phyloP scores from a whole-genome alignment of 2,113 vertebrate species.

The Oxyruncus cristatus region DNA sequence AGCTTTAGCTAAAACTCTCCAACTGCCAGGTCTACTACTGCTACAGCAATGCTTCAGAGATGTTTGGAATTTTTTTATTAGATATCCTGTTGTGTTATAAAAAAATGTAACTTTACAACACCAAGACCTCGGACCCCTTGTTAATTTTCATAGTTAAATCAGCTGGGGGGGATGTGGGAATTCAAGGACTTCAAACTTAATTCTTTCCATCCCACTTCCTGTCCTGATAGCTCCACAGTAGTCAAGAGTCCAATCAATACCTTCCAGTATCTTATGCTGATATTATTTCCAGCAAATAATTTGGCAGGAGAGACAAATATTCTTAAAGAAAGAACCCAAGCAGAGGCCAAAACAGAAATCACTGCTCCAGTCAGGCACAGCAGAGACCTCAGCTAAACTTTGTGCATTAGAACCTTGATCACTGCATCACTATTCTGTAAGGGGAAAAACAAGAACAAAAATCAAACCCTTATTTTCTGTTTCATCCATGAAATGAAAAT shows the following conservation, averaged over 20 bases:
- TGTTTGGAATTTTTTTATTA: neutral
- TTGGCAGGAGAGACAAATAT: conserved; percentile 9
- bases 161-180: neutral
- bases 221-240: neutral
- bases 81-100: neutral
- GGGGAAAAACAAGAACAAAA: neutral
- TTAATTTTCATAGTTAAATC: neutral
- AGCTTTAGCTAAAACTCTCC: neutral
- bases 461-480: neutral
- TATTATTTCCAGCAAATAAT: conserved; percentile 34
- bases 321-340: neutral
- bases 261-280: neutral
- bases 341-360: neutral
- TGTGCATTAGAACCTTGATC: neutral
- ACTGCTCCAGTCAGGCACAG: neutral
- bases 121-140: neutral
- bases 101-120: neutral
- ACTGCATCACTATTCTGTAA: neutral
- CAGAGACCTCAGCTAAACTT: neutral
- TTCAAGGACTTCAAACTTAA: neutral
- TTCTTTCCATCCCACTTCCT: neutral
- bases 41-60: neutral
- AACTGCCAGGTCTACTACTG: neutral
- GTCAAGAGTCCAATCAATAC: conserved; percentile 11
- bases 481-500: neutral